A percentile compares a stretch with the other conserved stretches of the same genome.
phyloP scores from a whole-genome alignment of 2,797 vertebrate genomes.

The Lemur catta region DNA sequence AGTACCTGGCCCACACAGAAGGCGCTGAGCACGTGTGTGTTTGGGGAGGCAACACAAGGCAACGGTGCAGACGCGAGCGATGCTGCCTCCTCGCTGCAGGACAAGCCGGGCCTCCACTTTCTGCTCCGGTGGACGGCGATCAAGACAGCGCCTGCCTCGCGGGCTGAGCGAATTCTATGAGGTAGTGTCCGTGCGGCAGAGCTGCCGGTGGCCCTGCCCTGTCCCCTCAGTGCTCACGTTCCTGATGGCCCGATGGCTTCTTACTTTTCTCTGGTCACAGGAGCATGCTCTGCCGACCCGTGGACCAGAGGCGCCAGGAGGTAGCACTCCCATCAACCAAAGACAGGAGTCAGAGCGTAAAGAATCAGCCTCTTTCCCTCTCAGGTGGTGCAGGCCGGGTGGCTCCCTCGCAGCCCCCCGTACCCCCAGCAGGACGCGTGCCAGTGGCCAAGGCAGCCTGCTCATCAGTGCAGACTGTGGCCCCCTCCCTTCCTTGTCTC shows the following conservation, averaged over 20 bases:
- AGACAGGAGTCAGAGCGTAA: background rate
- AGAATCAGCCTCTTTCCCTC: background rate
- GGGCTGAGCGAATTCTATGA: background rate
- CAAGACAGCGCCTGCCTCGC: background rate
- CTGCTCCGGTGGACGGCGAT: background rate
- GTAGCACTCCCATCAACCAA: background rate
- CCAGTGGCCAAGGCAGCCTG: background rate
- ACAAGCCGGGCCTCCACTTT: background rate
- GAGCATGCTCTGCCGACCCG: fast-evolving
- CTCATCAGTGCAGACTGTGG: no score
- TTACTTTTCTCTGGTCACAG: background rate
- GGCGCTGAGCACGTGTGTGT: no score
- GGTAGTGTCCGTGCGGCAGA: background rate
- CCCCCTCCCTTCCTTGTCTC: background rate
- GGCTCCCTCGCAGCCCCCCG: fast-evolving
- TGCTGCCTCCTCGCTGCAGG: background rate
- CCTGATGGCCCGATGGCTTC: background rate
- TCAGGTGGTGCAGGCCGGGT: fast-evolving
- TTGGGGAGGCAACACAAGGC: background rate
- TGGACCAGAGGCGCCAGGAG: background rate
- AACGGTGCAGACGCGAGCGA: fast-evolving
- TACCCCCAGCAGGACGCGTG: fast-evolving
- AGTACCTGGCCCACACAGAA: background rate
- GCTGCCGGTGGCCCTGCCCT: no score
- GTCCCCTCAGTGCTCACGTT: fast-evolving